A percentile compares a stretch with the other conserved stretches of the same genome.
Evolutionary conservation across 1,140 invertebrate species (phyloP).

Genomic region (Microplitis mediator): DNA sequence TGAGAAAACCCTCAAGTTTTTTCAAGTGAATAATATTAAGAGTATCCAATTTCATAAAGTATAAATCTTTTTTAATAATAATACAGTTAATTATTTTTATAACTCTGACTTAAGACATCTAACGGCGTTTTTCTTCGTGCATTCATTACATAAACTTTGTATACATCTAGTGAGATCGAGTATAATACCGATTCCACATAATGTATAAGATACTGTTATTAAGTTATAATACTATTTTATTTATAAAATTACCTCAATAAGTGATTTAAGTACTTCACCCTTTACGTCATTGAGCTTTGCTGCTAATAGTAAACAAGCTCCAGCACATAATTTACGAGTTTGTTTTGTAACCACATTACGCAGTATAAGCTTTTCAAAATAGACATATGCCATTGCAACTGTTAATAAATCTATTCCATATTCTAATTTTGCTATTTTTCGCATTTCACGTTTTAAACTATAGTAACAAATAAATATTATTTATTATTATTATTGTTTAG

Average conservation of each 20-base stretch:
- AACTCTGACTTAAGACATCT: too few species aligned
- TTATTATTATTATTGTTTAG: constrained; percentile 4
- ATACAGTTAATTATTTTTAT: too few species aligned
- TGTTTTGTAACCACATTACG: constrained; percentile 92
- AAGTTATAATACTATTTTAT: neutral
- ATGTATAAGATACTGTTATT: too few species aligned
- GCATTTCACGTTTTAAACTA: constrained; percentile 94
- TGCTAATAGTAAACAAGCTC: constrained; percentile 89
- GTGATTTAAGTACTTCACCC: constrained; percentile 80
- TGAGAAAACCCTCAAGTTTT: too few species aligned
- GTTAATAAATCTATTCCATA: constrained; percentile 86
- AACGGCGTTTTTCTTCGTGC: too few species aligned
- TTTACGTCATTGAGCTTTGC: constrained; percentile 97
- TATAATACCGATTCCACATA: too few species aligned
- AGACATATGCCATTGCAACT: constrained; percentile 95
- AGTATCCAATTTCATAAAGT: too few species aligned
- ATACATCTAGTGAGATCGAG: too few species aligned
- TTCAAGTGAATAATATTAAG: too few species aligned
- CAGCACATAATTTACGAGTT: constrained; percentile 93
- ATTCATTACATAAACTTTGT: too few species aligned
- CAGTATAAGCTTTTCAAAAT: constrained; percentile 95
- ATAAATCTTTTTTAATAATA: too few species aligned
- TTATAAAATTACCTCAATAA: constrained; percentile 76
- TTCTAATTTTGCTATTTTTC: constrained; percentile 89
- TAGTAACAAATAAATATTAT: constrained; percentile 36